Conservation (phyloP, 2,797 vertebrate genomes). For the Lagodon rhomboides region DNA sequence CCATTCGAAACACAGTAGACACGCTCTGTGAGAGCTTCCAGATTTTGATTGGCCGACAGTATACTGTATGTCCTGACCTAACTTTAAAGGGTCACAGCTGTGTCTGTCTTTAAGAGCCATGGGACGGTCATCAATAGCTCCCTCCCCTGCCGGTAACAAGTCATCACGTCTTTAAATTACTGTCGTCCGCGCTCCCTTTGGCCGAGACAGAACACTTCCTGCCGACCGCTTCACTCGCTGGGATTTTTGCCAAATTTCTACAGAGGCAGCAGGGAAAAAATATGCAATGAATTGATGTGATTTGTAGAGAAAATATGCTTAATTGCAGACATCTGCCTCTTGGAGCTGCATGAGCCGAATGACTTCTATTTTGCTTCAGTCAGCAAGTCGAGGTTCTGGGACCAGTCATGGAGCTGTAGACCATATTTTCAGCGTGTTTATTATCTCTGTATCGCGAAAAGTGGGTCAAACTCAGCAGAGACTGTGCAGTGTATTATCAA, state of each 20-base stretch:
- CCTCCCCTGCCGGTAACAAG: constrained; percentile 31
- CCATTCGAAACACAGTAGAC: not conserved
- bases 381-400: constrained; percentile 41
- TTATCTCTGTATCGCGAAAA: constrained; percentile 63
- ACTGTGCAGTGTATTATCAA: constrained; percentile 54
- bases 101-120: constrained; percentile 24
- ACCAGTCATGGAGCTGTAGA: constrained; percentile 36
- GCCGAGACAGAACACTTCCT: constrained; percentile 29
- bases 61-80: not conserved
- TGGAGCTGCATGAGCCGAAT: constrained; percentile 29
- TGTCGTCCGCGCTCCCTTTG: constrained; percentile 30
- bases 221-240: constrained; percentile 17
- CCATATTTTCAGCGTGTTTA: constrained; percentile 59
- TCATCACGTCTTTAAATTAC: constrained; percentile 54
- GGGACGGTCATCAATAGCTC: constrained; percentile 32
- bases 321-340: constrained; percentile 57
- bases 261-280: constrained; percentile 10
- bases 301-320: constrained; percentile 38
- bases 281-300: constrained; percentile 32
- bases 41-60: constrained; percentile 27
- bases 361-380: constrained; percentile 45
- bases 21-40: constrained; percentile 4
- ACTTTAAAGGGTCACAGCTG: constrained; percentile 37
- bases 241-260: constrained; percentile 33
- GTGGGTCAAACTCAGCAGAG: constrained; percentile 67